These are phyloP conservation scores for Bibio marci DNA, from an alignment of 2,888 invertebrate species.

Conservation along the genomic window DNA sequence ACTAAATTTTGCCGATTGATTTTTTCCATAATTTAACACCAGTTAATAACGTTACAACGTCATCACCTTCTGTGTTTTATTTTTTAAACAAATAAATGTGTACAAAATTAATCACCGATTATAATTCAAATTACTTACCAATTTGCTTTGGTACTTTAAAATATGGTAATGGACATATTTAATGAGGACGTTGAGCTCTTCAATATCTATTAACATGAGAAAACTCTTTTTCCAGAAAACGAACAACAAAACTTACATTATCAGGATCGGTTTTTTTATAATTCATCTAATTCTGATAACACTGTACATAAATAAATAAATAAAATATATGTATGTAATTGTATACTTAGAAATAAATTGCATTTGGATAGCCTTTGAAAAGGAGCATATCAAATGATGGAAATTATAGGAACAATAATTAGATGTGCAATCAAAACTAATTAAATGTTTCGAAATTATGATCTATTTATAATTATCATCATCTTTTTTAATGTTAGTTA, in stretches of 20 bases:
- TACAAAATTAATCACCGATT: neutral
- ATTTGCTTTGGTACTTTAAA: slow-evolving; percentile 63
- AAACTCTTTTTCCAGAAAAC: slow-evolving; percentile 82
- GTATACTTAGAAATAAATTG: no score
- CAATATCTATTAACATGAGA: slow-evolving; percentile 74
- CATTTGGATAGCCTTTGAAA: neutral
- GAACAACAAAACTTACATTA: slow-evolving; percentile 76
- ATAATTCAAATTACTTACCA: slow-evolving; percentile 33
- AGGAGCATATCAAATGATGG: neutral
- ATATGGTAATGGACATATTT: slow-evolving; percentile 51
- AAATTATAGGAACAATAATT: neutral
- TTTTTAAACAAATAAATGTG: neutral
- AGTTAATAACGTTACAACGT: slow-evolving; percentile 60
- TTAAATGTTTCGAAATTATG: slow-evolving; percentile 5
- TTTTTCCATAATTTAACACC: slow-evolving; percentile 34
- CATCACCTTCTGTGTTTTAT: slow-evolving; percentile 32
- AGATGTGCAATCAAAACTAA: no score
- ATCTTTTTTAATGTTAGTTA: no score
- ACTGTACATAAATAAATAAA: slow-evolving; percentile 42
- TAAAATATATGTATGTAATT: no score
- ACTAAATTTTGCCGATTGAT: slow-evolving; percentile 39
- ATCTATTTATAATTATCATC: no score
- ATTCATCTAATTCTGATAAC: slow-evolving; percentile 70
- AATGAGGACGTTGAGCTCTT: slow-evolving; percentile 71
- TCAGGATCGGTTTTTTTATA: slow-evolving; percentile 66